A percentile compares a stretch with the other conserved stretches of the same genome.
Evolutionary conservation across 2,797 vertebrate genomes (phyloP).

Genomic region (Anomalospiza imberbis): DNA sequence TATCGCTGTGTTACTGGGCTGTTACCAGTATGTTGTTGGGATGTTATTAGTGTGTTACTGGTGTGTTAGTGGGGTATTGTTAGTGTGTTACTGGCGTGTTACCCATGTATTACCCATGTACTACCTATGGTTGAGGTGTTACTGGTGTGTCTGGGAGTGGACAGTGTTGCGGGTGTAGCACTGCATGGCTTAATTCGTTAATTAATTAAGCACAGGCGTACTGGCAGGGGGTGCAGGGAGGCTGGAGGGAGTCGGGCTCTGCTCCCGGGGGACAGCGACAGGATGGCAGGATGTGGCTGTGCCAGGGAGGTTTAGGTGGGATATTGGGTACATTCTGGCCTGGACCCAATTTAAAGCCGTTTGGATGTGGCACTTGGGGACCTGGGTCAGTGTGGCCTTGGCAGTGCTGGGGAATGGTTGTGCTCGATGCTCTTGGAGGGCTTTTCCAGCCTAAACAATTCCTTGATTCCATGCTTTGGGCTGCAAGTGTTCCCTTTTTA

Average conservation of each 20-base stretch:
- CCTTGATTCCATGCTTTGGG: background rate
- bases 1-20: background rate
- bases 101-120: accelerated
- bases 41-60: background rate
- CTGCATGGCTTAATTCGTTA: background rate
- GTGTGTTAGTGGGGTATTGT: accelerated
- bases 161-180: accelerated
- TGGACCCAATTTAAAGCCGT: accelerated
- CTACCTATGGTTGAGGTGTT: background rate
- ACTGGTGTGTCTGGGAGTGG: background rate
- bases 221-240: background rate
- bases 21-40: accelerated
- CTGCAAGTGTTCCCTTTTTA: accelerated
- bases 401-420: background rate
- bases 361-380: background rate
- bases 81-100: accelerated
- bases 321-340: background rate
- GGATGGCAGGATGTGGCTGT: background rate
- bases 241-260: background rate
- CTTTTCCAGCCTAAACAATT: background rate
- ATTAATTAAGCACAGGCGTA: accelerated
- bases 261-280: background rate
- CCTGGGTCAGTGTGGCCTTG: accelerated
- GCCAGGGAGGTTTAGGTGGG: background rate
- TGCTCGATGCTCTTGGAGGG: background rate